A percentile compares a stretch with the other conserved stretches of the same genome.
Conservation (phyloP, 2,797 vertebrate genomes). For the Hemitrygon akajei region DNA sequence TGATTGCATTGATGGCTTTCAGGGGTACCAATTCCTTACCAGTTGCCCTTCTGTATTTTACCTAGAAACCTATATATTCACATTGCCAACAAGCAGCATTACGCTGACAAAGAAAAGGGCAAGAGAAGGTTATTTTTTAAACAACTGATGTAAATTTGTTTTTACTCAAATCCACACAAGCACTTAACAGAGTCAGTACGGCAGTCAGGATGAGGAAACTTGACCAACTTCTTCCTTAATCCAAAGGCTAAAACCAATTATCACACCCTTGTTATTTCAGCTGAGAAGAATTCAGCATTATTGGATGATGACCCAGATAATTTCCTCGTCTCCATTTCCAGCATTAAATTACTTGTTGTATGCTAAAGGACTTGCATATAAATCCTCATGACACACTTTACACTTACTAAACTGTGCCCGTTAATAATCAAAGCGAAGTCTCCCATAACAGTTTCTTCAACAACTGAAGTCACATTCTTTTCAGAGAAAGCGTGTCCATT, state of each 20-base stretch:
- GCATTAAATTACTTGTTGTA: constrained; percentile 38
- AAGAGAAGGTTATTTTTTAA: too few species aligned
- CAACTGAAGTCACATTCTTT: constrained; percentile 53
- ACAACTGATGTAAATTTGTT: background rate
- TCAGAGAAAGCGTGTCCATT: constrained; percentile 47
- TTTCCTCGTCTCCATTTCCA: background rate
- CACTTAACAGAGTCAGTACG: background rate
- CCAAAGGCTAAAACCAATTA: background rate
- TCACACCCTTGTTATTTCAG: background rate
- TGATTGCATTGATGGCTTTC: background rate
- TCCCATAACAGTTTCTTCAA: constrained; percentile 59
- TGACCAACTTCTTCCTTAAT: background rate
- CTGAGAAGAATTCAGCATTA: background rate
- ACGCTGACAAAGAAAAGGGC: background rate
- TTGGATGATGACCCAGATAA: too few species aligned
- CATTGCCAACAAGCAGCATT: background rate
- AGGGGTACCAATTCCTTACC: background rate
- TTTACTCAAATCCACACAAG: background rate
- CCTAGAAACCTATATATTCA: background rate
- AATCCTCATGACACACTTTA: background rate
- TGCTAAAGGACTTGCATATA: constrained; percentile 37
- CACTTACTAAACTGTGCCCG: constrained; percentile 68
- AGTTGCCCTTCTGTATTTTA: background rate
- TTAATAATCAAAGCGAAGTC: constrained; percentile 71
- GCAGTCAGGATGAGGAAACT: background rate